A percentile compares a stretch with the other conserved stretches of the same genome.
These are phyloP conservation scores for Spea bombifrons DNA, from an alignment of 2,113 vertebrate species.

Conservation along the genomic window DNA sequence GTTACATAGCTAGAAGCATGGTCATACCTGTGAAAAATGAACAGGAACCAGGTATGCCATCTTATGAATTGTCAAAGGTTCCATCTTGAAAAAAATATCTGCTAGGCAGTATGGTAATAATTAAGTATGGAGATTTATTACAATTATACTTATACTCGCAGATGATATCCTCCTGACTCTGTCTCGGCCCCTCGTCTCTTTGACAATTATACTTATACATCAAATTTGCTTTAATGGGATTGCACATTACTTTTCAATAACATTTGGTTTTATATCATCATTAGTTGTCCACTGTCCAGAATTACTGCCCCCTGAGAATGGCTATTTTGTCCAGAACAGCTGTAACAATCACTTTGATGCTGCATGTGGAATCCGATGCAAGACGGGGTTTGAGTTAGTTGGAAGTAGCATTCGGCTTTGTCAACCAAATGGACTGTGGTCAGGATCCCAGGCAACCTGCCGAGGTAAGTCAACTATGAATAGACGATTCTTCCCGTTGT, in stretches of 20 bases:
- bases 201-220: too few relatives aligned
- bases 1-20: too few relatives aligned
- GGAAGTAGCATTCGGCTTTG: conserved; percentile 88
- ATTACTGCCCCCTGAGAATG: conserved; percentile 83
- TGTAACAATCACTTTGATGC: conserved; percentile 93
- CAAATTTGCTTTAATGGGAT: neutral
- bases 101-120: too few relatives aligned
- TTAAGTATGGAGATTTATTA: too few relatives aligned
- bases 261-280: conserved; percentile 44
- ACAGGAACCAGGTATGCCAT: too few relatives aligned
- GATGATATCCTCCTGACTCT: too few relatives aligned
- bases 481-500: conserved; percentile 18
- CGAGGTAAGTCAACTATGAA: conserved; percentile 69
- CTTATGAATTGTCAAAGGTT: too few relatives aligned
- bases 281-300: conserved; percentile 83
- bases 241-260: conserved; percentile 27
- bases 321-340: conserved; percentile 88
- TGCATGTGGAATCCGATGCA: conserved; percentile 88
- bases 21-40: too few relatives aligned
- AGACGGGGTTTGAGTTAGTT: conserved; percentile 84
- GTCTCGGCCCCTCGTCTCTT: too few relatives aligned
- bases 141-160: too few relatives aligned
- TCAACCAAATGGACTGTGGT: conserved; percentile 86
- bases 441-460: conserved; percentile 79
- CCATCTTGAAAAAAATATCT: too few relatives aligned